Conservation (phyloP, 2,113 vertebrate genomes). For the Malurus alboscapulatus region DNA sequence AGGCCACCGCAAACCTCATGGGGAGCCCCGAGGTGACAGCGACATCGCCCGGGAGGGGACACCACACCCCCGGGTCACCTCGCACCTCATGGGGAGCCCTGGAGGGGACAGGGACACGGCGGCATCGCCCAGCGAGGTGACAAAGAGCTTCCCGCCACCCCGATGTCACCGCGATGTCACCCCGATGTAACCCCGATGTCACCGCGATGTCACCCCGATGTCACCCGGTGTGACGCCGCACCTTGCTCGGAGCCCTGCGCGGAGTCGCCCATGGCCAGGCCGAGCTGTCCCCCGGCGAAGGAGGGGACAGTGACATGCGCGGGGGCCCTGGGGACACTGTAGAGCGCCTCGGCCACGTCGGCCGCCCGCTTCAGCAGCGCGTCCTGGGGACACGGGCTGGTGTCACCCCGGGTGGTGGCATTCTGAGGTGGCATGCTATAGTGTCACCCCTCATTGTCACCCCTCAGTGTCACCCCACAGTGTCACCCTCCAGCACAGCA, state of each 20-base stretch:
- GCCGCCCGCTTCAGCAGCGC: slow-evolving; percentile 94
- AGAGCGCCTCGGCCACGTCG: slow-evolving; percentile 93
- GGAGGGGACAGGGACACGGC: neutral
- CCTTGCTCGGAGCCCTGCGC: slow-evolving; percentile 87
- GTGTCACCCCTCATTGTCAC: neutral
- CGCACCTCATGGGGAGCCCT: neutral
- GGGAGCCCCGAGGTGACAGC: too few species aligned
- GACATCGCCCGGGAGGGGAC: too few species aligned
- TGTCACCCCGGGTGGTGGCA: neutral
- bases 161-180: neutral
- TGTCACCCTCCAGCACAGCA: too few species aligned
- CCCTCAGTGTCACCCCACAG: neutral
- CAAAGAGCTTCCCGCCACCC: neutral
- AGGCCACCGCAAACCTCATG: neutral
- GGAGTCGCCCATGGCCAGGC: slow-evolving; percentile 87
- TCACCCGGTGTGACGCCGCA: slow-evolving; percentile 31
- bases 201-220: neutral
- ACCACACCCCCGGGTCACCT: too few species aligned
- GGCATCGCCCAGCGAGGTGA: neutral
- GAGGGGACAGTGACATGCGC: slow-evolving; percentile 87
- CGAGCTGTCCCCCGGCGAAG: slow-evolving; percentile 89
- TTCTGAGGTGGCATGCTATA: too few species aligned
- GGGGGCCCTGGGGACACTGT: slow-evolving; percentile 90
- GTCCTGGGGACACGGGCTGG: slow-evolving; percentile 73
- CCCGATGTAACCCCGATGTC: neutral